A percentile compares a stretch with the other conserved stretches of the same genome.
Evolutionary conservation across 2,888 invertebrate species (phyloP).

Genomic region (Azorinus chamasolen): DNA sequence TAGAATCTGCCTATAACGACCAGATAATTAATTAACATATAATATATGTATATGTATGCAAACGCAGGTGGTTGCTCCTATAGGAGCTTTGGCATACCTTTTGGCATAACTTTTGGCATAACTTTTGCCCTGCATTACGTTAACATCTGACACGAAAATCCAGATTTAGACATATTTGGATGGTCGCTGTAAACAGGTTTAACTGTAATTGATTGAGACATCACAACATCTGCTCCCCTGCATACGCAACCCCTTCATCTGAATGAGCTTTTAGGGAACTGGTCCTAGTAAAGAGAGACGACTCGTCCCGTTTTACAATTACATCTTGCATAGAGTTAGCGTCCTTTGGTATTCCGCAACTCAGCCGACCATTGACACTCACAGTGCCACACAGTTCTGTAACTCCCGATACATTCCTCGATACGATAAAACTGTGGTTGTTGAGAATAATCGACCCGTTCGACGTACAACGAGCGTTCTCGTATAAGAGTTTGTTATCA

Average conservation of each 20-base stretch:
- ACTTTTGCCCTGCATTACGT: too few relatives aligned
- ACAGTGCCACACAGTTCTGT: conserved; percentile 49
- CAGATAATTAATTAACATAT: too few relatives aligned
- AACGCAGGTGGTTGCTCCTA: too few relatives aligned
- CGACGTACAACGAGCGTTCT: conserved; percentile 58
- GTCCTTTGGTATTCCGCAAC: conserved; percentile 59
- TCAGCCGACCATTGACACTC: conserved; percentile 37
- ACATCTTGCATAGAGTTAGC: conserved; percentile 73
- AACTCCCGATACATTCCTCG: conserved; percentile 67
- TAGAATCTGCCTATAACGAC: too few relatives aligned
- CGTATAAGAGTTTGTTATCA: conserved; percentile 46
- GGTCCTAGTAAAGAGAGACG: conserved; percentile 66
- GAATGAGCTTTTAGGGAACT: conserved; percentile 75
- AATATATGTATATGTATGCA: too few relatives aligned
- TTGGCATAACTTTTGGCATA: too few relatives aligned
- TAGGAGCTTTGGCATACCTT: too few relatives aligned
- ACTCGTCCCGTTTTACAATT: conserved; percentile 68
- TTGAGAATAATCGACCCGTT: conserved; percentile 63
- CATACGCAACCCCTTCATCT: conserved; percentile 78
- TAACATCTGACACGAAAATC: too few relatives aligned
- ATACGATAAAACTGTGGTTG: conserved; percentile 52
- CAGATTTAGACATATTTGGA: too few relatives aligned
- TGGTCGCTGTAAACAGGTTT: too few relatives aligned
- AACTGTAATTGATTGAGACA: too few relatives aligned
- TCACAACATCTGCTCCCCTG: conserved; percentile 71